A percentile compares a stretch with the other conserved stretches of the same genome.
Conservation (phyloP, 2,113 vertebrate genomes). For the Seriola aureovittata region DNA sequence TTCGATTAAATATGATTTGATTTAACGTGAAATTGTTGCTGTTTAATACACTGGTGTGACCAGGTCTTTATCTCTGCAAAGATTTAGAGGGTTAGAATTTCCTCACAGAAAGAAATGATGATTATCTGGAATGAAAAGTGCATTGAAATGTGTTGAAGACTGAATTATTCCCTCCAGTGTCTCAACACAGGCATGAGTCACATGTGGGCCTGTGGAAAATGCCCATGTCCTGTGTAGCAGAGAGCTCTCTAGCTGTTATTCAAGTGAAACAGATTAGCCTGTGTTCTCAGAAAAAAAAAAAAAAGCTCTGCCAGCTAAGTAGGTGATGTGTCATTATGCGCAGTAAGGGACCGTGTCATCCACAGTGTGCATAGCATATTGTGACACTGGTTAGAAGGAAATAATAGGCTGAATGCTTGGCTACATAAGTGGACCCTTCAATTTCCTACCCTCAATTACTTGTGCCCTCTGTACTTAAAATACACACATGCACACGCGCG, state of each 20-base stretch:
- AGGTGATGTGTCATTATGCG: slow-evolving; percentile 50
- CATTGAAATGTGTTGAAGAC: background rate
- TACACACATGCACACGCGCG: background rate
- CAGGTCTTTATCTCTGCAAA: background rate
- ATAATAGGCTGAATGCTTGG: slow-evolving; percentile 27
- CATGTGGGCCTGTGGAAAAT: slow-evolving; percentile 7
- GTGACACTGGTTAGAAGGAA: slow-evolving; percentile 37
- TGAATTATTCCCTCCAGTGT: background rate
- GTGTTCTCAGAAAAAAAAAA: slow-evolving; percentile 11
- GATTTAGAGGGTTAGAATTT: background rate
- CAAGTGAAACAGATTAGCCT: slow-evolving; percentile 34
- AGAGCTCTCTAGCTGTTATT: slow-evolving; percentile 27
- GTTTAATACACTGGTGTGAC: background rate
- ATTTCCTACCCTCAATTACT: slow-evolving; percentile 18
- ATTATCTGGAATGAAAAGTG: slow-evolving; percentile 7
- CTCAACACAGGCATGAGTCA: slow-evolving; percentile 42
- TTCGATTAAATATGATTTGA: background rate
- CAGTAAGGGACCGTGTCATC: slow-evolving; percentile 16
- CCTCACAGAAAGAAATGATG: background rate
- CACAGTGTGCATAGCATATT: slow-evolving; percentile 14
- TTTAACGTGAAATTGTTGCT: background rate
- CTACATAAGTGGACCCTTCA: slow-evolving; percentile 18
- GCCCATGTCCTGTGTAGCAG: background rate
- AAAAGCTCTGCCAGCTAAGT: background rate
- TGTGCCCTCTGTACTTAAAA: slow-evolving; percentile 1